Percentiles rank a stretch among this genome's conserved stretches.
These are phyloP conservation scores for Electrona antarctica DNA, from an alignment of 2,113 vertebrate species.

Conservation along the genomic window DNA sequence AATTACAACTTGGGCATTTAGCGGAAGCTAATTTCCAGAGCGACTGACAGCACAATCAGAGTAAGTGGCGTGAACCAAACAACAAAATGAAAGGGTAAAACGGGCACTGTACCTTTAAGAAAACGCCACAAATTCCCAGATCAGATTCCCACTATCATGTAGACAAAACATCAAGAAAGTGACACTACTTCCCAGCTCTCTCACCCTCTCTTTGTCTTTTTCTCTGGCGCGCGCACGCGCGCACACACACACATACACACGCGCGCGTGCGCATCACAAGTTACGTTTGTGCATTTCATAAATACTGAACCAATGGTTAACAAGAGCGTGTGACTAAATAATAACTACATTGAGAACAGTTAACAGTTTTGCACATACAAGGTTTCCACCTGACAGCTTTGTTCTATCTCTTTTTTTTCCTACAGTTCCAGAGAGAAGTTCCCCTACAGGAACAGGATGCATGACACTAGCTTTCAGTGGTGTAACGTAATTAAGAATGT, in stretches of 20 bases:
- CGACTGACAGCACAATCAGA: too few relatives aligned
- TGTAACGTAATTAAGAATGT: not conserved
- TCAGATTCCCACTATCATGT: not conserved
- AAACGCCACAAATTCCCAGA: not conserved
- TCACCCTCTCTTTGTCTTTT: not conserved
- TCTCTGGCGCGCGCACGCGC: not conserved
- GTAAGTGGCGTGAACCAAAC: too few relatives aligned
- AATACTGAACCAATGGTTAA: too few relatives aligned
- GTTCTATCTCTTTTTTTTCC: not conserved
- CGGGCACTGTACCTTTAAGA: too few relatives aligned
- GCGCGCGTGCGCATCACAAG: too few relatives aligned
- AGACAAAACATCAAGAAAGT: not conserved
- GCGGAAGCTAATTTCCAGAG: too few relatives aligned
- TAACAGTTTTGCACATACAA: too few relatives aligned
- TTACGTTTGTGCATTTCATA: too few relatives aligned
- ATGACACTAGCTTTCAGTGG: not conserved
- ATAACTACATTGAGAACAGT: too few relatives aligned
- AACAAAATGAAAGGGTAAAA: too few relatives aligned
- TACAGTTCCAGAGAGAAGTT: not conserved
- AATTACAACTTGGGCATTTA: too few relatives aligned
- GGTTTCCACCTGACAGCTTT: not conserved
- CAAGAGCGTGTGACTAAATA: not conserved
- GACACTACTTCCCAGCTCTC: not conserved
- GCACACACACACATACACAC: too few relatives aligned
- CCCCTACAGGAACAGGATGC: constrained; percentile 22